Evolutionary conservation across 2,888 invertebrate genomes (phyloP).

Genomic region (Cinara cedri): DNA sequence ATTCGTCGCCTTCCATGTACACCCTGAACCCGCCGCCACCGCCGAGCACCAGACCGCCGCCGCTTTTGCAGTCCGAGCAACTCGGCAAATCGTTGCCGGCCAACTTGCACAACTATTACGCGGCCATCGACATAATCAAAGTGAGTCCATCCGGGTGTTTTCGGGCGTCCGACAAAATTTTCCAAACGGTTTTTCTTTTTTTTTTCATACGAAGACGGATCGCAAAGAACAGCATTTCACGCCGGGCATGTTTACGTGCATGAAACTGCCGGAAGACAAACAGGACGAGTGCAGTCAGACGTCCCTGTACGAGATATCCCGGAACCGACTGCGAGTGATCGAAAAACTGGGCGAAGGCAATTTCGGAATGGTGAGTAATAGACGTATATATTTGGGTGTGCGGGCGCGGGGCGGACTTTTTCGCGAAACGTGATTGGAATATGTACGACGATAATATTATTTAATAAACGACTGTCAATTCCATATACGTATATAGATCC

Average conservation of each 20-base stretch:
- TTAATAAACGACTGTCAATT: constrained; percentile 51
- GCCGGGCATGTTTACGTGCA: constrained; percentile 75
- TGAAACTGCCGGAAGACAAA: constrained; percentile 74
- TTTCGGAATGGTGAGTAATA: constrained; percentile 78
- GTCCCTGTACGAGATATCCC: constrained; percentile 78
- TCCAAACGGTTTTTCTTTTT: no score
- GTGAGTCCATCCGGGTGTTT: constrained; percentile 64
- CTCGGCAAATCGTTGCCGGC: constrained; percentile 61
- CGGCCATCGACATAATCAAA: constrained; percentile 80
- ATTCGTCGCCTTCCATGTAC: constrained; percentile 67
- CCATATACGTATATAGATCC: constrained; percentile 67
- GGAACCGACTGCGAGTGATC: constrained; percentile 80
- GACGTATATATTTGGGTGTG: no score
- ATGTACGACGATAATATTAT: constrained; percentile 25
- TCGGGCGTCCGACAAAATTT: no score
- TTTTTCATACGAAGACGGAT: no score
- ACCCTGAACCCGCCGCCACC: constrained; percentile 66
- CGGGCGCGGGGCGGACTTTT: no score
- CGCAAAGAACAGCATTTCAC: constrained; percentile 71
- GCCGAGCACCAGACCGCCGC: constrained; percentile 62
- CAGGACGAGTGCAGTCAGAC: constrained; percentile 71
- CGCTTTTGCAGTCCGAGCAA: constrained; percentile 64
- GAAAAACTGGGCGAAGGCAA: constrained; percentile 87
- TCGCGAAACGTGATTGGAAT: constrained; percentile 44
- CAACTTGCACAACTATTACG: constrained; percentile 72